Conservation (phyloP, 2,113 vertebrate species). For the Upupa epops region DNA sequence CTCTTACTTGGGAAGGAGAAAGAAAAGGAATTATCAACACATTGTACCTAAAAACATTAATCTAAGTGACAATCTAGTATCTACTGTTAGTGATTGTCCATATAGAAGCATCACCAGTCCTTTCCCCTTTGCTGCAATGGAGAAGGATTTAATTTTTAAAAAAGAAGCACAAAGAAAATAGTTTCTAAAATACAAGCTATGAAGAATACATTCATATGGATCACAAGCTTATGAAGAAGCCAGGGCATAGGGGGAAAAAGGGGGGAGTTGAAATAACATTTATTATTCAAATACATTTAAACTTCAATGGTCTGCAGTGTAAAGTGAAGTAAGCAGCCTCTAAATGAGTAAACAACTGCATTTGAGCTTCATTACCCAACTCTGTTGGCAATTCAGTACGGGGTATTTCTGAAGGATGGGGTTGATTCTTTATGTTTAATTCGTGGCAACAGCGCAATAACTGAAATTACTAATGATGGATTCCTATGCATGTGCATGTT, state of each 20-base stretch:
- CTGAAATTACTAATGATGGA: neutral
- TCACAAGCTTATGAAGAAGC: neutral
- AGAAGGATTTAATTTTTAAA: neutral
- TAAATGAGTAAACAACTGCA: neutral
- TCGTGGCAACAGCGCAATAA: neutral
- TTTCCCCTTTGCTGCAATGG: neutral
- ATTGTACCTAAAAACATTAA: neutral
- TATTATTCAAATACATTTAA: neutral
- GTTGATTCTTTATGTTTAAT: neutral
- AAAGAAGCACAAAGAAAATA: neutral
- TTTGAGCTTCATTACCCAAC: neutral
- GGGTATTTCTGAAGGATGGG: neutral
- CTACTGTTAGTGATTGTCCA: neutral
- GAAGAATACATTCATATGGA: no score
- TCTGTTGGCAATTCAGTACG: fast-evolving
- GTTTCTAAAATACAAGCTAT: neutral
- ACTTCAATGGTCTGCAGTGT: neutral
- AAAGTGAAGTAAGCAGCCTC: neutral
- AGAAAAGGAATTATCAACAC: neutral
- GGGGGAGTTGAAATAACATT: neutral
- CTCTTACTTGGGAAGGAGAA: neutral
- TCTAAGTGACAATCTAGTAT: neutral
- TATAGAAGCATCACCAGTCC: no score
- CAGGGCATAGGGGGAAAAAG: neutral
- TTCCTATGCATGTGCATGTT: neutral